A percentile compares a stretch with the other conserved stretches of the same genome.
phyloP scores from a whole-genome alignment of 2,113 vertebrate genomes.

The Stictonetta naevosa region DNA sequence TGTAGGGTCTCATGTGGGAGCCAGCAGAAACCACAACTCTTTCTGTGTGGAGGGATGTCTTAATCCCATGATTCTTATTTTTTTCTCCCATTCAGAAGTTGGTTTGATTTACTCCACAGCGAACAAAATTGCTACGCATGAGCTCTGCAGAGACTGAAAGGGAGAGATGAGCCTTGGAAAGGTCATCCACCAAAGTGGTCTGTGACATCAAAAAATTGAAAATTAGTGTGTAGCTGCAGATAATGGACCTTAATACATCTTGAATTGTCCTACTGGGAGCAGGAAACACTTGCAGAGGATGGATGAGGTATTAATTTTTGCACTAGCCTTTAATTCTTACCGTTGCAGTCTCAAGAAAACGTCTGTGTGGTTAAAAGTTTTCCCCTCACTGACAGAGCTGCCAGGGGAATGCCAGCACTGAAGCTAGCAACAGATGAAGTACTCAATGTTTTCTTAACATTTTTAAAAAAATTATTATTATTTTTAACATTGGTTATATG shows the following conservation, averaged over 20 bases:
- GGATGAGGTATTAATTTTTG: background rate
- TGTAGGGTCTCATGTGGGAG: background rate
- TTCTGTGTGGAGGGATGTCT: background rate
- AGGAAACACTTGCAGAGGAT: background rate
- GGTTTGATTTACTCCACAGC: background rate
- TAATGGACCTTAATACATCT: background rate
- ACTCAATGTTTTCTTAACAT: background rate
- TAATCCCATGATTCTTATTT: background rate
- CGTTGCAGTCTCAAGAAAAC: background rate
- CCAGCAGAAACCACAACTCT: background rate
- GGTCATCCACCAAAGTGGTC: background rate
- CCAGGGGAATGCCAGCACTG: background rate
- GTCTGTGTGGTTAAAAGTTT: rapidly evolving
- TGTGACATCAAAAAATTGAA: background rate
- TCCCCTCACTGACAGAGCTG: background rate
- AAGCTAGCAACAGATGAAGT: background rate
- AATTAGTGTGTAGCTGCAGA: background rate
- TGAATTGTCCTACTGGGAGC: background rate
- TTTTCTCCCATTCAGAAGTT: background rate
- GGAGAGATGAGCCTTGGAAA: background rate
- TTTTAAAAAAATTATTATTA: too few species aligned
- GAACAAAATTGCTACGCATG: background rate
- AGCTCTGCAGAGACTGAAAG: background rate
- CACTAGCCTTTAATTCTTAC: background rate
- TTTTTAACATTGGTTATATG: background rate